These are phyloP conservation scores for Spatulosminthurus flaviceps DNA, from an alignment of 2,888 invertebrate genomes.

Conservation along the genomic window DNA sequence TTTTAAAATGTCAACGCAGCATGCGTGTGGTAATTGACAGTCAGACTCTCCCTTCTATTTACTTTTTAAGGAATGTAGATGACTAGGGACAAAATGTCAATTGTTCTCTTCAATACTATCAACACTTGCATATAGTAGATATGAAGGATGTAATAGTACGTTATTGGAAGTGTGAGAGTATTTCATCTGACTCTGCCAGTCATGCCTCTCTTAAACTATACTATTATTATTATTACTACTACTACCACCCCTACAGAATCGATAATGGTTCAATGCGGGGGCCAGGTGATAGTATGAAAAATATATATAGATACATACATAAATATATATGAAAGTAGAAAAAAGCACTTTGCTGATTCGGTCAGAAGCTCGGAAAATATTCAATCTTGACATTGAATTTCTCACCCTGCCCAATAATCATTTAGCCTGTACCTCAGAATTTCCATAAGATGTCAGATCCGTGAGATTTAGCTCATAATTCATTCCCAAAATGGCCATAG, in stretches of 20 bases:
- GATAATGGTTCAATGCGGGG: conserved; percentile 17
- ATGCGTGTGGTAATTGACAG: conserved; percentile 18
- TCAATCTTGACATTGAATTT: conserved; percentile 36
- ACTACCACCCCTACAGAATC: background rate
- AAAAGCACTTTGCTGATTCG: conserved; percentile 24
- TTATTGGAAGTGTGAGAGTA: background rate
- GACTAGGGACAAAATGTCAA: background rate
- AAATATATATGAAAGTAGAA: no score
- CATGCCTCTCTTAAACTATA: conserved; percentile 16
- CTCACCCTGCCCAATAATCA: conserved; percentile 42
- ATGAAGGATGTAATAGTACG: background rate
- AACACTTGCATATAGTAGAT: background rate
- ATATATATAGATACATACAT: no score
- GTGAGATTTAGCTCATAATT: conserved; percentile 44
- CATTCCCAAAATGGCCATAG: conserved; percentile 43
- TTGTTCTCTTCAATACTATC: background rate
- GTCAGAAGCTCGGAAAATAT: conserved; percentile 23
- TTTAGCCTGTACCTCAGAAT: conserved; percentile 27
- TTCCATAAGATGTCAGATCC: conserved; percentile 42
- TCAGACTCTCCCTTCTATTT: conserved; percentile 10
- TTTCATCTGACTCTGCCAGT: background rate
- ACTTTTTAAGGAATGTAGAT: background rate
- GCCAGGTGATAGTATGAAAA: background rate
- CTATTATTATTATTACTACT: no score
- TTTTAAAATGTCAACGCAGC: conserved; percentile 18